These are phyloP conservation scores for Acronicta alni DNA, from an alignment of 2,888 invertebrate genomes.

Conservation along the genomic window DNA sequence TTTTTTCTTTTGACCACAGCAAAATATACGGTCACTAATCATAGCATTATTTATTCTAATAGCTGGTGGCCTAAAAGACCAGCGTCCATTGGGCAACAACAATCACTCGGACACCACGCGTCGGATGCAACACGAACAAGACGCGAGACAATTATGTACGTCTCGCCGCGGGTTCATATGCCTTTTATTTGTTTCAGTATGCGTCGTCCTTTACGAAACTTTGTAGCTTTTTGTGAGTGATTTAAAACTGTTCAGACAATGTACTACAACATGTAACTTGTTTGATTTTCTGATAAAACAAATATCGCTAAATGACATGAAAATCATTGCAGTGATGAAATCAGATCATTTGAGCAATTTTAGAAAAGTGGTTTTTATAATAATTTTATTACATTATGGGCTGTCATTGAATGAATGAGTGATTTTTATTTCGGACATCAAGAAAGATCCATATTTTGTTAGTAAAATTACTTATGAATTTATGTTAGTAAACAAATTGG, in stretches of 20 bases:
- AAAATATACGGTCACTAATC: background rate
- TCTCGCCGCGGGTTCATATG: constrained; percentile 59
- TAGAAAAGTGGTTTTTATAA: too few species aligned
- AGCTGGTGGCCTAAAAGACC: constrained; percentile 55
- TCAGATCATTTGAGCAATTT: too few species aligned
- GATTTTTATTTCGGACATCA: too few species aligned
- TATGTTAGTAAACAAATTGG: too few species aligned
- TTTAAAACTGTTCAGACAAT: constrained; percentile 62
- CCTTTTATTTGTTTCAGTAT: constrained; percentile 59
- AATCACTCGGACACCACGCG: constrained; percentile 65
- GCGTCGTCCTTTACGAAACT: constrained; percentile 55
- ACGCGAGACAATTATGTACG: constrained; percentile 70
- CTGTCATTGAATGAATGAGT: too few species aligned
- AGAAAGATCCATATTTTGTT: too few species aligned
- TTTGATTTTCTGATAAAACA: constrained; percentile 22
- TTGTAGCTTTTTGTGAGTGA: constrained; percentile 63
- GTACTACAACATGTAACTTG: constrained; percentile 45
- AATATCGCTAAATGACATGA: too few species aligned
- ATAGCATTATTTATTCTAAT: constrained; percentile 32
- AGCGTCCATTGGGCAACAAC: constrained; percentile 61
- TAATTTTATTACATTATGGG: too few species aligned
- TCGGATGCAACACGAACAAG: constrained; percentile 66
- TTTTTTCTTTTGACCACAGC: background rate
- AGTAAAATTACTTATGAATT: too few species aligned
- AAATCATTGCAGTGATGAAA: too few species aligned